Evolutionary conservation across 2,113 vertebrate species (phyloP), one percentile per base, ranked within the genome.

Genomic region (Trichomycterus rosablanca): DNA sequence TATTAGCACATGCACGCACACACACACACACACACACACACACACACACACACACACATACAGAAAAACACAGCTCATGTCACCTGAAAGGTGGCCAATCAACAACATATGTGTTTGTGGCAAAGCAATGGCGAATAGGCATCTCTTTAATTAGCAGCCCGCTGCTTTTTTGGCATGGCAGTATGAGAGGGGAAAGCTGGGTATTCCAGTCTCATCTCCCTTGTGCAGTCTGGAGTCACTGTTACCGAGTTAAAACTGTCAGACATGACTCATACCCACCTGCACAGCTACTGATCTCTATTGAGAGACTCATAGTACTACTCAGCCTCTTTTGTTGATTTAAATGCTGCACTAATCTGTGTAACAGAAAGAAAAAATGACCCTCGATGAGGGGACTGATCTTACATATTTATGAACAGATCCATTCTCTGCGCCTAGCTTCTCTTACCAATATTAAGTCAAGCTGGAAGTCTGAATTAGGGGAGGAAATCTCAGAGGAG

Each of bases 21-120:
- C 78, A 78, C 83, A 79, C 84, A 84, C 74, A 77, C 74, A 76
- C 78, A 66, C 78, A 72, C 42, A n/a, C 37, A 19, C 23, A 42
- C 34, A 42, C 59, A 32, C 28, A 64, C 51, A 56, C 42, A 58
- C 45, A 55, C 77, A 81, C 80, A 84, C 82, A 79, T 78, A 79
- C 83, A 79, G 84, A 84, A 72, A 80, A 71, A 78, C 79, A 68
- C 77, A 75, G 74, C 75, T 71, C 73, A 79, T 78, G 83, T 82
- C 85, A 88, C 86, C 85, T 89, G 79, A 87, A 85, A 88, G 79
- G 85, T 81, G 72, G 87, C 82, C 87, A 88, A 88, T 87, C 84
- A 89, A 87, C 84, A 88, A 79, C 89, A 91, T 67, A 63, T 70
- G 67, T 70, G 67, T 70, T 60, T 67, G 67, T 58, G 67, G 63